A percentile compares a stretch with the other conserved stretches of the same genome.
phyloP scores from a whole-genome alignment of 2,797 vertebrate species.

The Molossus molossus region DNA sequence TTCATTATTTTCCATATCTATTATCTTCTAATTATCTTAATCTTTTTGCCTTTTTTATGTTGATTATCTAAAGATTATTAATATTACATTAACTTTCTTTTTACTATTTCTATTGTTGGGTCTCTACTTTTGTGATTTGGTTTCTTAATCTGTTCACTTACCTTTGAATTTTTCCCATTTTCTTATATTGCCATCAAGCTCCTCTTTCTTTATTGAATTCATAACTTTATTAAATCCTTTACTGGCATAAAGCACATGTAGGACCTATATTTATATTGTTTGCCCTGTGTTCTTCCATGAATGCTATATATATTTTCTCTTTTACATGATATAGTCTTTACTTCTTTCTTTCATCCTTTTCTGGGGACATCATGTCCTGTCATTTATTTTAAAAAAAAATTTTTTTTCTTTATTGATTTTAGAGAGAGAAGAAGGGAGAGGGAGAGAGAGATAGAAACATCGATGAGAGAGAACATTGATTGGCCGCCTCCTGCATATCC shows the following conservation, averaged over 20 bases:
- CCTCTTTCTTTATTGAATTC: background rate
- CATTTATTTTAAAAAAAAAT: background rate
- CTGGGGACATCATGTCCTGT: background rate
- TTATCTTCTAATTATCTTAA: background rate
- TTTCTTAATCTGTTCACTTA: conserved; percentile 23
- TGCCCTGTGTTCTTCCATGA: background rate
- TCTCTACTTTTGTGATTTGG: background rate
- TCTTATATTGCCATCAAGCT: background rate
- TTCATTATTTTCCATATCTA: background rate
- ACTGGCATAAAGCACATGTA: background rate
- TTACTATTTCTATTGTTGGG: background rate
- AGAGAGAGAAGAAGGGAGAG: too few relatives aligned
- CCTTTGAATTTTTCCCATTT: background rate
- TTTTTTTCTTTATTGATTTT: too few relatives aligned
- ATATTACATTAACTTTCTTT: background rate
- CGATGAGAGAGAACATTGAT: too few relatives aligned
- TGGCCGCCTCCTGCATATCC: too few relatives aligned
- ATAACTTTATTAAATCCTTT: background rate
- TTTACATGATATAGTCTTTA: background rate
- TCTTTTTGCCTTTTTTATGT: background rate
- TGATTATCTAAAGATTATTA: conserved; percentile 13
- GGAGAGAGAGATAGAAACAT: too few relatives aligned
- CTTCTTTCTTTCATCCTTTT: background rate
- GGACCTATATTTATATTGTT: background rate
- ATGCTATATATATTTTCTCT: background rate